These are phyloP conservation scores for Urocolius indicus DNA, from an alignment of 2,113 vertebrate genomes.

Conservation along the genomic window DNA sequence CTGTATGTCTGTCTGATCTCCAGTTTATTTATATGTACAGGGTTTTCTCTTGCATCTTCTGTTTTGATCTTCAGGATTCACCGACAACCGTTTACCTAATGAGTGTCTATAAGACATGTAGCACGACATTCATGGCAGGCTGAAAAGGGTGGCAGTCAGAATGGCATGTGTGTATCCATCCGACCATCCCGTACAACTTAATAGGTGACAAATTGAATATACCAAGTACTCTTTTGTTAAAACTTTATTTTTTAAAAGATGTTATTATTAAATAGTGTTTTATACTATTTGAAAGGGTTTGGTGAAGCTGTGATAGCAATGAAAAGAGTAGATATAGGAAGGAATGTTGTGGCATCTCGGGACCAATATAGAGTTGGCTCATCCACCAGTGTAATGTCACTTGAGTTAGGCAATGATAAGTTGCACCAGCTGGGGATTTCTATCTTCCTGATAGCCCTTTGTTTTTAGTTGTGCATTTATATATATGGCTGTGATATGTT, in stretches of 20 bases:
- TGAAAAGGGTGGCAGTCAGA: not conserved
- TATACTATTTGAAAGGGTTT: not conserved
- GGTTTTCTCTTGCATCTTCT: constrained; percentile 41
- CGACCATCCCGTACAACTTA: not conserved
- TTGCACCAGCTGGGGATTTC: not conserved
- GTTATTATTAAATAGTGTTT: not conserved
- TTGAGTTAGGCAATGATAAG: not conserved
- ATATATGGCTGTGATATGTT: not conserved
- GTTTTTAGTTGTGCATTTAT: not conserved
- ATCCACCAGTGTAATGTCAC: not conserved
- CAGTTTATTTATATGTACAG: constrained; percentile 47
- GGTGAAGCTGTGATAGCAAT: not conserved
- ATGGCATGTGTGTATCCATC: not conserved
- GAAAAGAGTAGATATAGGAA: not conserved
- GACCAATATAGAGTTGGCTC: not conserved
- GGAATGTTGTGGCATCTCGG: not conserved
- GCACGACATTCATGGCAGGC: not conserved
- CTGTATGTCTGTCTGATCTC: constrained; percentile 20
- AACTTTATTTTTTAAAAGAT: not conserved
- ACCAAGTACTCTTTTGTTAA: not conserved
- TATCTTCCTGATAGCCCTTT: not conserved
- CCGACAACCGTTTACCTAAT: constrained; percentile 31
- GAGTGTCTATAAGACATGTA: not conserved
- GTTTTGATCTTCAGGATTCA: constrained; percentile 56
- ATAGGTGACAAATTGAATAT: not conserved